Evolutionary conservation across 2,888 invertebrate genomes (phyloP), one percentile per base, ranked within the genome.

Genomic region (Troglohyphantes excavatus): DNA sequence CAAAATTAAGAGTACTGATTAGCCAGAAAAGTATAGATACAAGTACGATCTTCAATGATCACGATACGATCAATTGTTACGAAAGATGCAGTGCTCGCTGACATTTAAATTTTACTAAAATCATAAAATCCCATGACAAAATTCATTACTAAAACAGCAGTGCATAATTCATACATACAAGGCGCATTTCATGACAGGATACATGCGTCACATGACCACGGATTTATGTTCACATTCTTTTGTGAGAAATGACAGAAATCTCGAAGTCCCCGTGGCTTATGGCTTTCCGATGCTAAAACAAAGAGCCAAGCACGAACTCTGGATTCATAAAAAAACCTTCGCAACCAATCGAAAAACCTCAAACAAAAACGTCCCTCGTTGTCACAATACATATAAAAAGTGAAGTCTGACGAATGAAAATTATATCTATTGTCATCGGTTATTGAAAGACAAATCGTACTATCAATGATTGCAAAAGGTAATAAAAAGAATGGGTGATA

Each of bases 101-200:
- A n/a, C n/a, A n/a, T n/a, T 13, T 1, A 39, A 11, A 39, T 39
- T 39, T 0, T 39, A 2, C 3, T 39, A 39, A n/a, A 6, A 39
- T 39, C 39, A 2, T 13, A 1, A 39, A 39, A 39, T 39, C 13
- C 39, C 39, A 39, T 39, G 39, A 1, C 39, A 39, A 11, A 13
- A 39, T 39, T 7, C 13, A 39, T 3, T 39, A 11, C 9, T 39
- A 39, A 39, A 39, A 39, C 39, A 11, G 39, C 3, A 1, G 39
- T 3, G 13, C 39, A 39, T 13, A 39, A 53, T n/a, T 53, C 17
- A 53, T 13, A n/a, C n/a, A n/a, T n/a, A n/a, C n/a, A n/a, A n/a
- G n/a, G n/a, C n/a, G n/a, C n/a, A n/a, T n/a, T n/a, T 53, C 53
- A 53, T n/a, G 53, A n/a, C 53, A 53, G 53, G 53, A 53, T 53